Evolutionary conservation across 2,797 vertebrate species (phyloP).

Genomic region (Hemibagrus guttatus): DNA sequence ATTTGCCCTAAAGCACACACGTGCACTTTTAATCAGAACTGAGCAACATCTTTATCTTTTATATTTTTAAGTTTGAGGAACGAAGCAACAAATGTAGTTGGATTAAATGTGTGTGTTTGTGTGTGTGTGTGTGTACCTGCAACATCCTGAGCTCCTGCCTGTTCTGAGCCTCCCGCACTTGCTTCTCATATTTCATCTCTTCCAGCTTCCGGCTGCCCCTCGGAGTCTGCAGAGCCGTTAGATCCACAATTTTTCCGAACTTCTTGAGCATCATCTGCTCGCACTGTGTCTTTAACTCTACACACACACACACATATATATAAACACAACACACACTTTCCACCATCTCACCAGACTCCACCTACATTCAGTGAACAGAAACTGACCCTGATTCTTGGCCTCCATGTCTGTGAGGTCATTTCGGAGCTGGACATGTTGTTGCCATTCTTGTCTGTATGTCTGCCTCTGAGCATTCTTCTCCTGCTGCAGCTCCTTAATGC

Average conservation of each 20-base stretch:
- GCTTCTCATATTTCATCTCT: conserved; percentile 81
- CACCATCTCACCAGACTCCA: not conserved
- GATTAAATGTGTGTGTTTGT: not conserved
- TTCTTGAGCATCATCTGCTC: conserved; percentile 81
- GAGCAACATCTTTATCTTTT: not conserved
- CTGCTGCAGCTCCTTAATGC: conserved; percentile 74
- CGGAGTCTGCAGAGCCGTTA: conserved; percentile 84
- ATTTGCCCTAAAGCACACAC: conserved; percentile 71
- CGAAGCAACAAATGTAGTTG: not conserved
- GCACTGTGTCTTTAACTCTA: conserved; percentile 79
- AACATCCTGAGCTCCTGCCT: conserved; percentile 75
- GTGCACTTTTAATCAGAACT: not conserved
- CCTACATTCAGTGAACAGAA: not conserved
- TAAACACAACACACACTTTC: not conserved
- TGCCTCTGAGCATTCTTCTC: conserved; percentile 81
- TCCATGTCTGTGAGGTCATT: conserved; percentile 80
- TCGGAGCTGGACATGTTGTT: conserved; percentile 77
- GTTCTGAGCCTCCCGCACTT: conserved; percentile 69
- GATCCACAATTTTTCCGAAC: conserved; percentile 84
- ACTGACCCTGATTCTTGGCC: conserved; percentile 73
- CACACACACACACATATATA: conserved; percentile 27
- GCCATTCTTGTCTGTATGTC: conserved; percentile 71
- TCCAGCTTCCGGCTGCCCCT: conserved; percentile 80
- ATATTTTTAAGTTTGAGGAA: not conserved
- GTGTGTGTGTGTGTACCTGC: conserved; percentile 70